Evolutionary conservation across 2,888 invertebrate genomes (phyloP).

Genomic region (Xylota sylvarum): DNA sequence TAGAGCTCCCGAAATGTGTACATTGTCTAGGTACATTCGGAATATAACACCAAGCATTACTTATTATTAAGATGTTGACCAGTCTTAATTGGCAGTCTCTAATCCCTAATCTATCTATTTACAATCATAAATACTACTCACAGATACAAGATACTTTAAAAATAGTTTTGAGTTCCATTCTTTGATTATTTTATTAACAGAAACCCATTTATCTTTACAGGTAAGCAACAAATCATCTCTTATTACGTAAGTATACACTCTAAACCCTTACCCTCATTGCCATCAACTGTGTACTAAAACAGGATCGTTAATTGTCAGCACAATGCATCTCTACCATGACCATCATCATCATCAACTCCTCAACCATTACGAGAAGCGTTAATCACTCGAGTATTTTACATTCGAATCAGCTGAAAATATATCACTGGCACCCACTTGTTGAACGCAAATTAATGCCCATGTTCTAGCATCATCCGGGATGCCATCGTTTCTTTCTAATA

Average conservation of each 20-base stretch:
- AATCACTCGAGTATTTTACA: conserved; percentile 21
- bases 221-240: conserved; percentile 14
- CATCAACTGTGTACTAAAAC: neutral
- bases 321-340: conserved; percentile 14
- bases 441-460: neutral
- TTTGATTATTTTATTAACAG: neutral
- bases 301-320: conserved; percentile 6
- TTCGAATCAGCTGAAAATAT: conserved; percentile 19
- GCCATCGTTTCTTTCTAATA: conserved; percentile 2
- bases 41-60: no score
- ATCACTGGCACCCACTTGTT: conserved; percentile 12
- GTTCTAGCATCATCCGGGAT: conserved; percentile 12
- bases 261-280: neutral
- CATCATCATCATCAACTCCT: conserved; percentile 20
- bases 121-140: no score
- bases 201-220: conserved; percentile 11
- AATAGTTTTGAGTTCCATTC: neutral
- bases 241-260: conserved; percentile 7
- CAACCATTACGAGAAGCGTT: conserved; percentile 19
- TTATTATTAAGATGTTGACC: no score
- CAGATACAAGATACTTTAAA: no score
- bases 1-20: no score
- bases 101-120: no score
- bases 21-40: no score
- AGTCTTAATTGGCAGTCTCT: no score